Conservation (phyloP, 92 coral and sea anemone genomes). For the Bergia sp. region DNA sequence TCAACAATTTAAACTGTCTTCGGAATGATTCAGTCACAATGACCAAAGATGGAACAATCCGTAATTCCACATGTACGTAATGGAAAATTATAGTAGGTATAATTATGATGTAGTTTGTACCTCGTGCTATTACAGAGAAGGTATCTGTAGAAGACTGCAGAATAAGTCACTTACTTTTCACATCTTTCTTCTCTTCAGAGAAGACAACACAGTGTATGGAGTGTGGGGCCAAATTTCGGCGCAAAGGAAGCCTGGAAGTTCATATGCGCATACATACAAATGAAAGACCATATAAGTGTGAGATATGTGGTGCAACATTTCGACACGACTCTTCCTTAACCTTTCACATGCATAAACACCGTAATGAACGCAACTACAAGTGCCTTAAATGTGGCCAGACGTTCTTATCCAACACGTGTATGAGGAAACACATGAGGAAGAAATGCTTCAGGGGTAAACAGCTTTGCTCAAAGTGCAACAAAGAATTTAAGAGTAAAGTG, state of each 20-base stretch:
- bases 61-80: no score
- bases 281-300: conserved; percentile 9
- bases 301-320: conserved; percentile 31
- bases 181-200: neutral
- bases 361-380: conserved; percentile 32
- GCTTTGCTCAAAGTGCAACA: conserved; percentile 26
- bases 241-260: conserved; percentile 23
- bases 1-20: no score
- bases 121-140: neutral
- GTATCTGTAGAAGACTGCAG: neutral
- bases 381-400: conserved; percentile 23
- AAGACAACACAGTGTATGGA: conserved; percentile 7
- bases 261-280: conserved; percentile 17
- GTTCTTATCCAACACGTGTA: conserved; percentile 7
- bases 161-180: neutral
- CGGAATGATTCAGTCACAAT: no score
- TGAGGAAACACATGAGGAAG: conserved; percentile 36
- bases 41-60: no score
- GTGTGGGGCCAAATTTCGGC: conserved; percentile 22
- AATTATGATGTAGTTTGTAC: no score
- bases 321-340: conserved; percentile 21
- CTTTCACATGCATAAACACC: conserved; percentile 22
- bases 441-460: conserved; percentile 10
- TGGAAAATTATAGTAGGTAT: no score
- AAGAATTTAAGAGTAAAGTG: conserved; percentile 24